phyloP scores from a whole-genome alignment of 2,797 vertebrate genomes.

The Orientallactaga sibirica region DNA sequence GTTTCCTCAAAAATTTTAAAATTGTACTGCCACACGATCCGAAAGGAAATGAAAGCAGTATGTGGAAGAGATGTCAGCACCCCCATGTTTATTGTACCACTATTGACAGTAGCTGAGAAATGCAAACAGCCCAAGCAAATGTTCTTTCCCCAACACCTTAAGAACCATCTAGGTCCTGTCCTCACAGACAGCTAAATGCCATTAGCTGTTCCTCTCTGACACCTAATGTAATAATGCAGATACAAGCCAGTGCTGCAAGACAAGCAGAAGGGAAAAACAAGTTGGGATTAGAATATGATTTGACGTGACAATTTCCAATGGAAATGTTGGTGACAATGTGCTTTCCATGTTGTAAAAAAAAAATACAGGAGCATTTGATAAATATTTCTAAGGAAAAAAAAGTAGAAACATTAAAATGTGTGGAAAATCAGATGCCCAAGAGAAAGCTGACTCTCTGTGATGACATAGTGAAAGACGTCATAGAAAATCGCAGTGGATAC shows the following conservation, averaged over 20 bases:
- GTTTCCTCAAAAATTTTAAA: background rate
- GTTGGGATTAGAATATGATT: background rate
- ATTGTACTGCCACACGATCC: background rate
- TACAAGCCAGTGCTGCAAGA: slow-evolving; percentile 66
- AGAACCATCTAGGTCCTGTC: slow-evolving; percentile 67
- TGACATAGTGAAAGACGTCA: background rate
- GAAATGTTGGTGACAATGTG: slow-evolving; percentile 41
- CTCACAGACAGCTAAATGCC: slow-evolving; percentile 67
- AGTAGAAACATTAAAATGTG: slow-evolving; percentile 31
- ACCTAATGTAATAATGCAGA: slow-evolving; percentile 72
- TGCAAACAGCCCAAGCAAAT: slow-evolving; percentile 13
- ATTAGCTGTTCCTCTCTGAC: slow-evolving; percentile 50
- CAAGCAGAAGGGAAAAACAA: slow-evolving; percentile 63
- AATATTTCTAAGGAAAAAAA: slow-evolving; percentile 48
- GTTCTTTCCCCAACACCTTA: slow-evolving; percentile 64
- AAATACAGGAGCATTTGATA: background rate
- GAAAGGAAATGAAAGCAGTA: background rate
- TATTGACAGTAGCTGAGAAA: background rate
- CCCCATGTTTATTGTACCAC: background rate
- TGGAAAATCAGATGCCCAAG: slow-evolving; percentile 11
- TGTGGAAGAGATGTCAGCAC: background rate
- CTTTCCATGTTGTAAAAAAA: slow-evolving; percentile 32
- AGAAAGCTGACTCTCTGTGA: slow-evolving; percentile 2
- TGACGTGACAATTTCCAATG: slow-evolving; percentile 62
- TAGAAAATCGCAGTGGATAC: background rate